These are phyloP conservation scores for Pelecanus crispus DNA, from an alignment of 2,113 vertebrate genomes.

Conservation along the genomic window DNA sequence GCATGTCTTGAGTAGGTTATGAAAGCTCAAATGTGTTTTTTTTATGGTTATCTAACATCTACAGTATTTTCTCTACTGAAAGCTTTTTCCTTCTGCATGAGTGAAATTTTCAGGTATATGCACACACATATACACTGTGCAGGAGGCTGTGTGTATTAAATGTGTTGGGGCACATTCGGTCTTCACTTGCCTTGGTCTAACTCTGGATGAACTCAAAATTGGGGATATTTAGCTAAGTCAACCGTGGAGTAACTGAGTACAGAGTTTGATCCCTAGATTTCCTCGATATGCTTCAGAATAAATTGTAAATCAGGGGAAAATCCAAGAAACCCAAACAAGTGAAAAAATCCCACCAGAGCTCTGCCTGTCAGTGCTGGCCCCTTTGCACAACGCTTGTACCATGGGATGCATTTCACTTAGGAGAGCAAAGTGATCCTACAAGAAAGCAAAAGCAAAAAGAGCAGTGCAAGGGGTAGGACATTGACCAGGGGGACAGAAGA, in stretches of 20 bases:
- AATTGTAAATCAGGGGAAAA: background rate
- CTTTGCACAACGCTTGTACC: background rate
- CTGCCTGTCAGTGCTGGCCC: background rate
- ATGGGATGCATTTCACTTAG: background rate
- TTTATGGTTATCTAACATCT: constrained; percentile 8
- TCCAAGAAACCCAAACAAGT: background rate
- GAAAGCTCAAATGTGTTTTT: background rate
- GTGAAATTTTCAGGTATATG: background rate
- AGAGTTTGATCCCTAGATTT: background rate
- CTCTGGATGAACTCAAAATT: background rate
- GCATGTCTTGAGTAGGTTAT: background rate
- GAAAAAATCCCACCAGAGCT: background rate
- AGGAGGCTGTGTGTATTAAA: background rate
- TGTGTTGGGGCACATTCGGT: background rate
- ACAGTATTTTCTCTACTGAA: background rate
- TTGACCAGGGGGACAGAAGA: background rate
- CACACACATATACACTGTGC: background rate
- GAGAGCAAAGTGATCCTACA: background rate
- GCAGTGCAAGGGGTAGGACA: background rate
- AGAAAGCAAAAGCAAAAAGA: background rate
- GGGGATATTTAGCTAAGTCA: background rate
- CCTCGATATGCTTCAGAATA: background rate
- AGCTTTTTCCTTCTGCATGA: background rate
- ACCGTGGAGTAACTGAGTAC: background rate
- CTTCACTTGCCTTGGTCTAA: background rate